Conservation (phyloP, 2,113 vertebrate genomes). For the Poeciliopsis retropinna region DNA sequence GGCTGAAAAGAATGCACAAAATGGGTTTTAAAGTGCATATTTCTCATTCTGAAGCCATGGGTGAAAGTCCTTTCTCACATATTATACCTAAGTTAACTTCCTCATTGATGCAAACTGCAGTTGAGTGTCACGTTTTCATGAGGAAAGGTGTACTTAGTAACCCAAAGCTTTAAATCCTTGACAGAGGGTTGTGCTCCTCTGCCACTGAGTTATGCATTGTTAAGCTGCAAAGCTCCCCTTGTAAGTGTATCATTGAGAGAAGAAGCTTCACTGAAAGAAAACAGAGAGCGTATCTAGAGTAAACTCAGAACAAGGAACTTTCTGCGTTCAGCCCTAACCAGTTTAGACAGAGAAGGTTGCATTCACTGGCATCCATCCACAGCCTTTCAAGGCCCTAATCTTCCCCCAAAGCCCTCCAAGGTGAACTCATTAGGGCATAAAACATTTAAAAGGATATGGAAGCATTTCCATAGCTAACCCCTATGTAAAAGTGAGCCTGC, state of each 20-base stretch:
- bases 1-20: not conserved
- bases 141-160: conserved; percentile 39
- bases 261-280: conserved; percentile 43
- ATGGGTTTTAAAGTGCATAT: conserved; percentile 3
- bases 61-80: conserved; percentile 4
- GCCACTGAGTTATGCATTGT: conserved; percentile 69
- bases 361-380: conserved; percentile 67
- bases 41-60: not conserved
- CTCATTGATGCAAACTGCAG: conserved; percentile 5
- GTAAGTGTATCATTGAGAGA: conserved; percentile 68
- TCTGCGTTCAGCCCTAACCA: conserved; percentile 39
- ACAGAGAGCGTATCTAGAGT: conserved; percentile 36
- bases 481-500: conserved; percentile 48
- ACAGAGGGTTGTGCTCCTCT: conserved; percentile 44
- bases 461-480: conserved; percentile 17
- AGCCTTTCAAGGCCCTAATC: conserved; percentile 60
- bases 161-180: conserved; percentile 53
- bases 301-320: conserved; percentile 37
- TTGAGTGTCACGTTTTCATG: conserved; percentile 39
- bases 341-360: conserved; percentile 58
- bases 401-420: conserved; percentile 3
- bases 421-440: conserved; percentile 31
- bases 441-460: conserved; percentile 18
- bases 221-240: conserved; percentile 28
- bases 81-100: conserved; percentile 15